Base-by-base conservation (phyloP, 2,113 vertebrate genomes). In the Notiomystis cincta region DNA sequence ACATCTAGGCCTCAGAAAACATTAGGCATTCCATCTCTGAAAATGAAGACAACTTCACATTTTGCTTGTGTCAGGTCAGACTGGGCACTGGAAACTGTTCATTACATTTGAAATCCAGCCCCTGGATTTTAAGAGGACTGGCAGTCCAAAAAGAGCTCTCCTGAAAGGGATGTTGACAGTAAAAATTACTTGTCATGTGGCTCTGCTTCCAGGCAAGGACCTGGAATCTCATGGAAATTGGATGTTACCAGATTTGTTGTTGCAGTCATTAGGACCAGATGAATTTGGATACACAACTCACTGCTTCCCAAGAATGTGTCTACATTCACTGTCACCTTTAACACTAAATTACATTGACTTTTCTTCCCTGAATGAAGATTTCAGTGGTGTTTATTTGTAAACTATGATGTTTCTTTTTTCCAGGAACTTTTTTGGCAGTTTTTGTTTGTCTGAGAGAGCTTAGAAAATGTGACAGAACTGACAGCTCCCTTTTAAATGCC, bases 401-500 rank as follows among this genome's bases (percentile, higher is more conserved):
- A 62, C 54, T 17, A 57, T 4, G 18, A 54, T 6, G 19, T 37
- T 70, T 42, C 9, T 66, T 81, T 64, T 75, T 85, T 89, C 21
- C 18, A 14, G 5, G 27, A 78, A 7, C 4, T 16, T 44, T 66
- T 84, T 60, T 33, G 65, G 16, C 14, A 79, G 25, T 42, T 83
- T 94, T 47, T 69, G 1, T 61, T 16, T 42, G 8, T 37, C 30
- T 28, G 75, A 40, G 51, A 50, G 13, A 53, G 13, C 28, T 80
- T 86, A 58, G 25, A 86, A 61, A 73, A 86, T 0, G 5, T 53
- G 58, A 75, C 27, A 60, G 37, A 91, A 65, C 37, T 65, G 87
- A 76, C 79, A 67, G n/a, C 24, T 93, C 20, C 51, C 28, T 77
- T 95, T 96, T 87, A 92, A 86, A 95, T 78, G 53, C n/a, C 85